Base-by-base conservation (phyloP, 1,140 invertebrate species). In the Medauroidea extradentata region DNA sequence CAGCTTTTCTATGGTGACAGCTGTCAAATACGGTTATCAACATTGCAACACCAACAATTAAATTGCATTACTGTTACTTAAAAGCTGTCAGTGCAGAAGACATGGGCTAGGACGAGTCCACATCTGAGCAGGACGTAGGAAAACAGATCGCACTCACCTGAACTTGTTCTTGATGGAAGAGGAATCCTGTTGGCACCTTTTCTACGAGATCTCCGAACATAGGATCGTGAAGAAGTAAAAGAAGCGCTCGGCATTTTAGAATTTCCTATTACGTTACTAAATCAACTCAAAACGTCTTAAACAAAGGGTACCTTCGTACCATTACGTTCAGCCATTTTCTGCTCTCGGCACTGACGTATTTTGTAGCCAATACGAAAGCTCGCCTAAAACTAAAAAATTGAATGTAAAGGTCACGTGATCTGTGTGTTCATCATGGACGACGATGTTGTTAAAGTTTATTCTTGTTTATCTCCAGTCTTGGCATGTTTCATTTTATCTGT, bases 231-330 rank as follows among this genome's bases (percentile, higher is more conserved):
- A 75, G 89, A 88, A 71, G 88, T 89, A 79, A 91, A 91, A 72
- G 89, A 91, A 76, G 89, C 89, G 82, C 89, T 91, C 81, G 90
- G 90, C 90, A 92, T 92, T 81, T 85, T 90, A 64, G 18, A 27
- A 48, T 49, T 58, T 51, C 43, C 48, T 60, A 23, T 39, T 16
- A 44, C 19, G 44, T 44, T 27, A n/a, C 11, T 48, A 19, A 23
- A 29, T 60, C 29, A 51, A 25, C 23, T n/a, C 25, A 25, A 25
- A 49, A 63, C 27, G 71, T 71, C 66, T 78, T 83, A 83, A 83
- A 83, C 81, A 83, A 83, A 83, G 82, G 78, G 82, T 73, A 78
- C 65, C 81, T 77, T 76, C 75, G 75, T 78, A 81, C 77, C 76
- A 78, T 75, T 79, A 78, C 75, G 41, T 78, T 78, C 80, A 77